Evolutionary conservation across 1,140 invertebrate species (phyloP).

Genomic region (Lycorma delicatula): DNA sequence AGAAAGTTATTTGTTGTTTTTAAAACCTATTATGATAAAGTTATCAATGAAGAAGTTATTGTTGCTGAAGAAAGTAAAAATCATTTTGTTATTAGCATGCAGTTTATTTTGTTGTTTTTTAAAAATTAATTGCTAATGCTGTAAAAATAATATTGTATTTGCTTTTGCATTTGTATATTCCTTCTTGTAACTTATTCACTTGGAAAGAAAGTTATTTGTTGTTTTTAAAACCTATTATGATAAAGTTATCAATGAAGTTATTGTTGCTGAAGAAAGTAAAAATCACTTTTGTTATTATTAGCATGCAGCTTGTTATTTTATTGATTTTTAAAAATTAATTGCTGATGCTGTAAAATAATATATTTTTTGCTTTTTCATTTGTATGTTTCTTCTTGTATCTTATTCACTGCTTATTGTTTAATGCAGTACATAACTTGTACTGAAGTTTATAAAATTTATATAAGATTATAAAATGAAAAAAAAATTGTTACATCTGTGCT

Average conservation of each 20-base stretch:
- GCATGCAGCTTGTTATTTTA: too few relatives aligned
- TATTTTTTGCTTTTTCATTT: not conserved
- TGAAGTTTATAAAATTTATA: too few relatives aligned
- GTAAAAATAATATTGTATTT: not conserved
- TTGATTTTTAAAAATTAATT: not conserved
- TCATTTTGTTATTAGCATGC: not conserved
- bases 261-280: slow-evolving; percentile 47
- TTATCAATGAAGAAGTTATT: slow-evolving; percentile 45
- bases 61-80: slow-evolving; percentile 46
- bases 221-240: slow-evolving; percentile 33
- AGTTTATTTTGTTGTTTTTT: too few relatives aligned
- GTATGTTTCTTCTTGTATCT: not conserved
- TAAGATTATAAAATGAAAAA: too few relatives aligned
- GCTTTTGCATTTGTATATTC: not conserved
- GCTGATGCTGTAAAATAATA: not conserved
- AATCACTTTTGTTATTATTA: not conserved
- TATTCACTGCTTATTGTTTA: too few relatives aligned
- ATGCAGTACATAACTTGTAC: too few relatives aligned
- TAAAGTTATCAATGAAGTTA: slow-evolving; percentile 43
- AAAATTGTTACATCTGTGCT: too few relatives aligned
- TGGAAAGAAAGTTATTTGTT: not conserved
- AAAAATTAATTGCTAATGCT: not conserved
- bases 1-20: slow-evolving; percentile 43
- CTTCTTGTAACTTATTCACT: not conserved
- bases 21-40: slow-evolving; percentile 43